Evolutionary conservation across 1,140 invertebrate genomes (phyloP).

Genomic region (Nebria ingens): DNA sequence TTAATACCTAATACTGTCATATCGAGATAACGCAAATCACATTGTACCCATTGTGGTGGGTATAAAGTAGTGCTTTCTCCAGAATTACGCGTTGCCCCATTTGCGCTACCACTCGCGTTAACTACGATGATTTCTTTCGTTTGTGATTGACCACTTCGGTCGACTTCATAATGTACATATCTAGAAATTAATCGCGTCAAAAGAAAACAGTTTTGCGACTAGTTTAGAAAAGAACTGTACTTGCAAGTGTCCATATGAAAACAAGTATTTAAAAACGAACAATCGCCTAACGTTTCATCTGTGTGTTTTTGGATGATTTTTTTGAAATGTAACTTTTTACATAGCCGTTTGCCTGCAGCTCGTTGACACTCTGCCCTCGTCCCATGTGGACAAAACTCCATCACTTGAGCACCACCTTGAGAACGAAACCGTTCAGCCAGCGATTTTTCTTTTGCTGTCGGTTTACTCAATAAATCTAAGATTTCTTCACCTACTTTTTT

Average conservation of each 20-base stretch:
- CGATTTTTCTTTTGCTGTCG: constrained; percentile 90
- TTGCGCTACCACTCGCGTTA: constrained; percentile 17
- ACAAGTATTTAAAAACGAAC: constrained; percentile 95
- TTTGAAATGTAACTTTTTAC: constrained; percentile 90
- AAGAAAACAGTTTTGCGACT: constrained; percentile 10
- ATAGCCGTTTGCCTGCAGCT: constrained; percentile 44
- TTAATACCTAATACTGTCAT: constrained; percentile 80
- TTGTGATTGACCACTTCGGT: constrained; percentile 36
- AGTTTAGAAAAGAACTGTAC: constrained; percentile 37
- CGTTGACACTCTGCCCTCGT: constrained; percentile 82
- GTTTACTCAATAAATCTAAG: constrained; percentile 84
- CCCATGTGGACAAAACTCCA: constrained; percentile 94
- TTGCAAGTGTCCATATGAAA: constrained; percentile 99
- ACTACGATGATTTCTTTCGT: constrained; percentile 17
- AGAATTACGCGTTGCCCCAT: constrained; percentile 18
- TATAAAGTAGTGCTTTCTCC: constrained; percentile 58
- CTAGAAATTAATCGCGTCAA: constrained; percentile 33
- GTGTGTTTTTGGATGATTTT: constrained; percentile 97
- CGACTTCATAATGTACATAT: constrained; percentile 92
- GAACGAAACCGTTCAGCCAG: constrained; percentile 90
- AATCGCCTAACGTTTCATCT: constrained; percentile 91
- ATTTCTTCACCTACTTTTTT: constrained; percentile 96
- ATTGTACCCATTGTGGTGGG: constrained; percentile 94
- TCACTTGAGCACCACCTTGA: constrained; percentile 86
- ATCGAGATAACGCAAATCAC: constrained; percentile 88